Evolutionary conservation across 2,797 vertebrate species (phyloP), one percentile per base, ranked within the genome.

Genomic region (Malurus splendens): DNA sequence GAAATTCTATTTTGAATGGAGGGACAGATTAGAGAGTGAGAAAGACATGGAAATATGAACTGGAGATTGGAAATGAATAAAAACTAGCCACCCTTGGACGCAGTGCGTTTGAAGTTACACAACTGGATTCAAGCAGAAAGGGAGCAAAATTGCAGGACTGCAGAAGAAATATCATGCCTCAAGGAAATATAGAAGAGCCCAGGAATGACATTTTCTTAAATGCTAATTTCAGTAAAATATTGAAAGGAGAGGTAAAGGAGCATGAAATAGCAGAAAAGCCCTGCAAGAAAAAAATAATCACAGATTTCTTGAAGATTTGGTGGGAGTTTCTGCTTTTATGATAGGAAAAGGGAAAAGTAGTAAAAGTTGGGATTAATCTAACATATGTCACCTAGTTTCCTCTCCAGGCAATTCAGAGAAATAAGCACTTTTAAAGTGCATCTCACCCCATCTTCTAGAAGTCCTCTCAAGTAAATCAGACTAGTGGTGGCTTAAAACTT

Each of bases 1-100:
- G 50, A 93, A 87, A 87, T 71, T 76, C 61, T 83, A 14, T 80
- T 77, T 92, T 87, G 76, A 86, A 74, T 38, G 64, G 27, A 79
- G 39, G 45, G 36, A 87, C 32, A 80, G 30, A 71, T 74, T 66
- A 85, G 54, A 14, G 18, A 80, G 57, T 51, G 42, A 89, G 56
- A 71, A 89, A 80, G 18, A 18, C 11, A 39, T 13, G 48, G 52
- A 73, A 87, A 85, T 90, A 61, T 13, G 32, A 89, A 75, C 38
- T 38, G 54, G 45, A 86, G 32, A 41, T 24, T 87, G 39, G 30
- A 85, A 85, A 13, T 0, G 1, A 71, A 79, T 25, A 19, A 74
- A 82, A 56, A 36, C 30, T 14, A 74, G 17, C 13, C 45, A 39
- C 10, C 23, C 22, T 80, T 54, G 15, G 38, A 67, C 57, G 27